Conservation (phyloP, 2,113 vertebrate species). For the Erinaceus europaeus region DNA sequence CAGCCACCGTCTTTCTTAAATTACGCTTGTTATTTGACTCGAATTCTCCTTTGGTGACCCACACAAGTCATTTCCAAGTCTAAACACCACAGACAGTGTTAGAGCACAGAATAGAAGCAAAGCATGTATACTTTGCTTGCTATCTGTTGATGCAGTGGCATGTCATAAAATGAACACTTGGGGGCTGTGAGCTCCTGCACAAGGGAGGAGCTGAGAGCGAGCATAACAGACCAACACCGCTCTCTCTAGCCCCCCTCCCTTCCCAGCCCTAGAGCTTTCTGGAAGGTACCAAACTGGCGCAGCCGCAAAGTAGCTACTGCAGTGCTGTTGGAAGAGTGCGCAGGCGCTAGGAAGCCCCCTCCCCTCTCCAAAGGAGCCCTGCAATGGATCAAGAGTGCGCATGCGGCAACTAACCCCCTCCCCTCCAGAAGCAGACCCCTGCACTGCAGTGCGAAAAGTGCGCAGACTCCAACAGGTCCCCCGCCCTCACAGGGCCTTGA, state of each 20-base stretch:
- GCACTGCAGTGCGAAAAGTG: conserved; percentile 42
- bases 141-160: background rate
- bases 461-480: conserved; percentile 11
- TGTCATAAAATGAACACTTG: conserved; percentile 1
- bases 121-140: background rate
- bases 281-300: conserved; percentile 61
- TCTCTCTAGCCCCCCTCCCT: background rate
- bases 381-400: conserved; percentile 39
- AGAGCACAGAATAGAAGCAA: background rate
- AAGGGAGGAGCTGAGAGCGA: background rate
- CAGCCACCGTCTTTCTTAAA: conserved; percentile 36
- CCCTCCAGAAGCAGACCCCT: conserved; percentile 17
- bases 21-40: conserved; percentile 26
- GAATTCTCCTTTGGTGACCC: conserved; percentile 16
- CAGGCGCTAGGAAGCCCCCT: conserved; percentile 55
- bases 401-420: conserved; percentile 19
- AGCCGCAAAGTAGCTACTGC: conserved; percentile 48
- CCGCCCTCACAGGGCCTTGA: background rate
- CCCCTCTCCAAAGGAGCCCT: background rate
- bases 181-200: background rate
- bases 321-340: conserved; percentile 50
- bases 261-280: conserved; percentile 54
- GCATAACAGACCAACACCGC: background rate
- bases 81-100: background rate
- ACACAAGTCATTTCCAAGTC: background rate